These are phyloP conservation scores for Diploptera punctata DNA, from an alignment of 2,888 invertebrate genomes.

Conservation along the genomic window DNA sequence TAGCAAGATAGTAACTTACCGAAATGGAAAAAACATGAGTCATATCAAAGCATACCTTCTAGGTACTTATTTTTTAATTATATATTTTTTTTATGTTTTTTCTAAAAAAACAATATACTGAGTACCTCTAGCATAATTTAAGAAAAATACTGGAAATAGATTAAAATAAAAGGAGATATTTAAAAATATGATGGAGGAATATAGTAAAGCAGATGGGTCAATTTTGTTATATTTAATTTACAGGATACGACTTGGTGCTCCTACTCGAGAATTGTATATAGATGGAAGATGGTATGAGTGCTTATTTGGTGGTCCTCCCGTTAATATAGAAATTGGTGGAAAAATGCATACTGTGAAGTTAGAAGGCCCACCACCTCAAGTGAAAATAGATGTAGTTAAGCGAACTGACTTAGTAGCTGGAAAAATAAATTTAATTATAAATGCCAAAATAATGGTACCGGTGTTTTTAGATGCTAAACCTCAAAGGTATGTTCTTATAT, in stretches of 20 bases:
- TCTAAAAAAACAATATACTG: no score
- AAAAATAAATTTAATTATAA: constrained; percentile 82
- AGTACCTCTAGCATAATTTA: no score
- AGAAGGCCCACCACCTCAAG: constrained; percentile 92
- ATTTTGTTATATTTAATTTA: constrained; percentile 50
- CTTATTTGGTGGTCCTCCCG: constrained; percentile 88
- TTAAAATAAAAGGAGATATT: no score
- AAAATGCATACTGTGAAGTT: constrained; percentile 80
- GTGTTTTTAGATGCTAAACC: constrained; percentile 84
- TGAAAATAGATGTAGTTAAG: constrained; percentile 82
- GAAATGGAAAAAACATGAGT: no score
- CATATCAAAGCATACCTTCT: no score
- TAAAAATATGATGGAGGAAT: no score
- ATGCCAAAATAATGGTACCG: constrained; percentile 79
- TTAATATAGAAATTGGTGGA: constrained; percentile 80
- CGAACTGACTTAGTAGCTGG: constrained; percentile 84
- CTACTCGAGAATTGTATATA: constrained; percentile 89
- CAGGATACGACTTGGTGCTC: constrained; percentile 87
- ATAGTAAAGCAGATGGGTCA: no score
- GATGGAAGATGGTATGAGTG: constrained; percentile 91
- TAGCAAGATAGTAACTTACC: no score
- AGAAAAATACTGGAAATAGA: no score
- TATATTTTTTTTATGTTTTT: no score
- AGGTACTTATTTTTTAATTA: no score
- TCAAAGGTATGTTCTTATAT: no score